These are phyloP conservation scores for Vultur gryphus DNA, from an alignment of 2,797 vertebrate species.

Conservation along the genomic window DNA sequence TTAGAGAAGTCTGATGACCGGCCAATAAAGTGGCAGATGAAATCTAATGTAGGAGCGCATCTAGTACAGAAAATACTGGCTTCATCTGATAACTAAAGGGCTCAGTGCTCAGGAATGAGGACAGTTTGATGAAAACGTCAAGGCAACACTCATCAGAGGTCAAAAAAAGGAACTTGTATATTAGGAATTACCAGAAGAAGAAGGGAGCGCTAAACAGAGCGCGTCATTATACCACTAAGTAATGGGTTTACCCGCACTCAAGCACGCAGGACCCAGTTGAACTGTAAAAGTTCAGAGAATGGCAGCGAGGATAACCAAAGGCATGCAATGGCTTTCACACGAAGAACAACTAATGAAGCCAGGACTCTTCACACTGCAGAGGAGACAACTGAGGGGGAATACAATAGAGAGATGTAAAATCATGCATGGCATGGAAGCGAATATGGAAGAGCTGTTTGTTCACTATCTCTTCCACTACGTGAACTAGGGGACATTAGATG, in stretches of 20 bases:
- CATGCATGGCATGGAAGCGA: fast-evolving
- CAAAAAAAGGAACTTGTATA: not conserved
- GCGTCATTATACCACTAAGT: not conserved
- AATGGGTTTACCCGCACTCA: not conserved
- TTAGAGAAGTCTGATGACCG: not conserved
- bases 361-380: not conserved
- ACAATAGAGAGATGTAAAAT: not conserved
- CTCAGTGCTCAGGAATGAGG: not conserved
- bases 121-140: not conserved
- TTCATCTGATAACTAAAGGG: not conserved
- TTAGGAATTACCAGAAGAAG: not conserved
- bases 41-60: not conserved
- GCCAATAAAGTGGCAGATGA: not conserved
- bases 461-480: not conserved
- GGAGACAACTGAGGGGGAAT: not conserved
- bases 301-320: not conserved
- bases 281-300: not conserved
- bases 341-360: not conserved
- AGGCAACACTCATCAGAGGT: not conserved
- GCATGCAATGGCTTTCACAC: not conserved
- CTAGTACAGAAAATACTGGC: not conserved
- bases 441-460: not conserved
- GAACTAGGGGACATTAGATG: not conserved
- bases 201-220: not conserved
- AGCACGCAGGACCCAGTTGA: not conserved